These are phyloP conservation scores for Achlya flavicornis DNA, from an alignment of 2,888 invertebrate species.

Conservation along the genomic window DNA sequence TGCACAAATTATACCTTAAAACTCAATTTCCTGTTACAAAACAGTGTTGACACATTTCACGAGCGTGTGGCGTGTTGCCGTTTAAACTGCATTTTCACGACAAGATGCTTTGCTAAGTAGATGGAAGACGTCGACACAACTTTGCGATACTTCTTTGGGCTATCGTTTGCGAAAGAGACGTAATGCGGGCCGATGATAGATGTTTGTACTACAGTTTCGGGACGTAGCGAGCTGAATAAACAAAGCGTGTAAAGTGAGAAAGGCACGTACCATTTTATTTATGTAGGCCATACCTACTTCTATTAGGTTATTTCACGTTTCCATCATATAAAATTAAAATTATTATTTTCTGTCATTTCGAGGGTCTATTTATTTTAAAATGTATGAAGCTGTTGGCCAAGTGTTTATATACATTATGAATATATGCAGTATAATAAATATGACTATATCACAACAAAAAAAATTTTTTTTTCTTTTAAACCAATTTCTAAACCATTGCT, in stretches of 20 bases:
- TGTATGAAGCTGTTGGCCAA: neutral
- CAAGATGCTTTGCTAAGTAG: conserved; percentile 23
- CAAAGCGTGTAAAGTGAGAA: conserved; percentile 12
- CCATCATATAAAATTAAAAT: neutral
- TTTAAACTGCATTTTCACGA: conserved; percentile 27
- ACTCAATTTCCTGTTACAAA: conserved; percentile 18
- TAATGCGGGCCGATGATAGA: conserved; percentile 12
- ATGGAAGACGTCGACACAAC: conserved; percentile 10
- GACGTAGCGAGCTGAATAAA: conserved; percentile 13
- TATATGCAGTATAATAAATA: no score
- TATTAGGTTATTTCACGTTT: conserved; percentile 11
- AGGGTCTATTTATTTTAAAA: neutral
- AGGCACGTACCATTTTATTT: conserved; percentile 13
- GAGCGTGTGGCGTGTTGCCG: conserved; percentile 14
- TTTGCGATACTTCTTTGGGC: conserved; percentile 2
- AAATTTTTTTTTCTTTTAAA: no score
- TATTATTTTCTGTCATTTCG: neutral
- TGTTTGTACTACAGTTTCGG: conserved; percentile 3
- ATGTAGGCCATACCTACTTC: conserved; percentile 7
- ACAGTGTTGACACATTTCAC: conserved; percentile 23
- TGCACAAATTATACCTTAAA: conserved; percentile 21
- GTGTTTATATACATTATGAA: no score
- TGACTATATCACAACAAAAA: no score
- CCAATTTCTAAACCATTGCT: no score
- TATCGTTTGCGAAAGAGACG: conserved; percentile 5